A percentile compares a stretch with the other conserved stretches of the same genome.
phyloP scores from a whole-genome alignment of 2,113 vertebrate species.

The Hippolais icterina region DNA sequence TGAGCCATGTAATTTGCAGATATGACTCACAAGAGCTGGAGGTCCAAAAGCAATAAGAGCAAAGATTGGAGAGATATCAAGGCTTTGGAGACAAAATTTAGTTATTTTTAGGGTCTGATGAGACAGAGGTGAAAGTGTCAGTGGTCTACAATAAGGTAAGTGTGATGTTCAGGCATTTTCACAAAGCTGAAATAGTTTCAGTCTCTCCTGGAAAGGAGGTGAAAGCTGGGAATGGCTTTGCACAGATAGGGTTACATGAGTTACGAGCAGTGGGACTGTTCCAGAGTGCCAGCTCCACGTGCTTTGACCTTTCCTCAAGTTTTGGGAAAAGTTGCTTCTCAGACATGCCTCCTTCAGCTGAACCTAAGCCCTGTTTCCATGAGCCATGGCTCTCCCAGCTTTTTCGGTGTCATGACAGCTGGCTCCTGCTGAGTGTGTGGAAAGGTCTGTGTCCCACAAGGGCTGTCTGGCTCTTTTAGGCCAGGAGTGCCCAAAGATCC shows the following conservation, averaged over 20 bases:
- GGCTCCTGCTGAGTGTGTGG: neutral
- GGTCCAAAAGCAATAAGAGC: conserved; percentile 41
- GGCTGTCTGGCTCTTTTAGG: neutral
- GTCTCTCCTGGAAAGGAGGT: neutral
- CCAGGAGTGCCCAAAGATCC: neutral
- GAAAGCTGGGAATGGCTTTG: neutral
- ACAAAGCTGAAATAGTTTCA: neutral
- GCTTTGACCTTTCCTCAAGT: neutral
- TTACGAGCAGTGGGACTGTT: neutral
- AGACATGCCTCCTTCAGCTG: neutral
- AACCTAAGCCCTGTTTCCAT: neutral
- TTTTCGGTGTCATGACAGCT: neutral
- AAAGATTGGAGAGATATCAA: conserved; percentile 10
- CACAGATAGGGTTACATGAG: neutral
- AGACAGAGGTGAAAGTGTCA: conserved; percentile 17
- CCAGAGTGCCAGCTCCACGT: neutral
- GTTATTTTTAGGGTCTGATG: conserved; percentile 4
- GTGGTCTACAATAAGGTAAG: neutral
- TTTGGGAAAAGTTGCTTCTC: neutral
- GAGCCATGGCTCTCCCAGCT: neutral
- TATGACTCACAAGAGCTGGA: conserved; percentile 45
- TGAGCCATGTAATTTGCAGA: conserved; percentile 32
- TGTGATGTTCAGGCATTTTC: neutral
- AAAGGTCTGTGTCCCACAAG: neutral
- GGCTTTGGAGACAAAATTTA: neutral